Conservation (phyloP, 1,140 invertebrate species). For the Carcinoscorpius rotundicauda region DNA sequence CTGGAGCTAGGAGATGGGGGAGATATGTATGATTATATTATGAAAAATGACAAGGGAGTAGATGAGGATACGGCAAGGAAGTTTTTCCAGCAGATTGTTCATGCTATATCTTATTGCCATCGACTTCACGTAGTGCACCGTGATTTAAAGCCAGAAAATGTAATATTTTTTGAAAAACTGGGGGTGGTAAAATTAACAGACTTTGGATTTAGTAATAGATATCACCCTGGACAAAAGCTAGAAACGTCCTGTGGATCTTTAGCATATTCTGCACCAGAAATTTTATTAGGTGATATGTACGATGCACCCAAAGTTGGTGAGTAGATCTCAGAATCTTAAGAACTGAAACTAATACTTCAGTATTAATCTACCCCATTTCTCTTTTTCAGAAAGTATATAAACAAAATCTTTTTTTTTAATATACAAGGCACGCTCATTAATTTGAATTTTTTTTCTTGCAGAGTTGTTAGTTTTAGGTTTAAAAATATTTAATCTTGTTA, state of each 20-base stretch:
- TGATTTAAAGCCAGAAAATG: slow-evolving; percentile 97
- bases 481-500: too few species aligned
- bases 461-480: too few species aligned
- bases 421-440: too few species aligned
- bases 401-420: too few species aligned
- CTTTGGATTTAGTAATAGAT: slow-evolving; percentile 94
- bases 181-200: slow-evolving; percentile 97
- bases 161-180: slow-evolving; percentile 95
- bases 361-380: too few species aligned
- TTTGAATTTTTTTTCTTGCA: too few species aligned
- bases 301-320: slow-evolving; percentile 38
- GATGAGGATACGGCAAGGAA: slow-evolving; percentile 62
- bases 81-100: slow-evolving; percentile 56
- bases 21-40: slow-evolving; percentile 98
- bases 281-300: slow-evolving; percentile 73
- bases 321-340: background rate
- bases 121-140: slow-evolving; percentile 83
- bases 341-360: too few species aligned
- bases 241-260: slow-evolving; percentile 98
- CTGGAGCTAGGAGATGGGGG: slow-evolving; percentile 96
- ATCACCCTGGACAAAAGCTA: slow-evolving; percentile 91
- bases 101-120: slow-evolving; percentile 95
- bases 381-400: too few species aligned
- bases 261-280: slow-evolving; percentile 98
- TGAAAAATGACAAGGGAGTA: slow-evolving; percentile 73